A percentile compares a stretch with the other conserved stretches of the same genome.
phyloP scores from a whole-genome alignment of 1,140 invertebrate species.

The Adelges cooleyi region DNA sequence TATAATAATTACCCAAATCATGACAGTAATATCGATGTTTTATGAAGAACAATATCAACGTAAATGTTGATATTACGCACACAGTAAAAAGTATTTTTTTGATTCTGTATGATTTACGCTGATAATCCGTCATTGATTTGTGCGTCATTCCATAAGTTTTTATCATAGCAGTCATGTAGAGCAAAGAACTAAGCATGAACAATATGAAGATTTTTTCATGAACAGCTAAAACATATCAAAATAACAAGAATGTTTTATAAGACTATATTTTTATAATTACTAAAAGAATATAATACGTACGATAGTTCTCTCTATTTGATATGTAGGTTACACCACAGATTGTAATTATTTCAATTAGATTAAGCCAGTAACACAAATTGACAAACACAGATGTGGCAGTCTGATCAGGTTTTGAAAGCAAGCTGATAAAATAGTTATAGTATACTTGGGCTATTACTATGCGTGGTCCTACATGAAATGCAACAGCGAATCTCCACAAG shows the following conservation, averaged over 20 bases:
- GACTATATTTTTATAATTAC: background rate
- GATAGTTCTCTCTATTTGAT: constrained; percentile 87
- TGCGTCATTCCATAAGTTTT: constrained; percentile 40
- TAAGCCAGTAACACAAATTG: constrained; percentile 67
- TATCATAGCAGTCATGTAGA: constrained; percentile 66
- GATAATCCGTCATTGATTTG: constrained; percentile 38
- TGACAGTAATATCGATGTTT: constrained; percentile 77
- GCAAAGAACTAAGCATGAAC: constrained; percentile 77
- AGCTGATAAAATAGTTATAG: constrained; percentile 61
- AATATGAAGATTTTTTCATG: constrained; percentile 87
- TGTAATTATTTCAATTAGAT: constrained; percentile 68
- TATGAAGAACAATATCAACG: constrained; percentile 72
- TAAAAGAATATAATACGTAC: constrained; percentile 48
- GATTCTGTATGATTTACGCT: constrained; percentile 46
- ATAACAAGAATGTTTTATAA: background rate
- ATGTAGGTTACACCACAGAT: constrained; percentile 82
- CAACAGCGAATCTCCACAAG: constrained; percentile 82
- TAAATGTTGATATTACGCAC: constrained; percentile 64
- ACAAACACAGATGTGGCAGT: constrained; percentile 41
- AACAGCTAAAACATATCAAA: constrained; percentile 61
- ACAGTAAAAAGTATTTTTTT: constrained; percentile 63
- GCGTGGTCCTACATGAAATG: constrained; percentile 76
- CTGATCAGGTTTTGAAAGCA: background rate
- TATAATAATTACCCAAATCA: constrained; percentile 59
- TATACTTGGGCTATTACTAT: constrained; percentile 73